phyloP scores from a whole-genome alignment of 2,888 invertebrate genomes.

The Dryadula phaetusa region DNA sequence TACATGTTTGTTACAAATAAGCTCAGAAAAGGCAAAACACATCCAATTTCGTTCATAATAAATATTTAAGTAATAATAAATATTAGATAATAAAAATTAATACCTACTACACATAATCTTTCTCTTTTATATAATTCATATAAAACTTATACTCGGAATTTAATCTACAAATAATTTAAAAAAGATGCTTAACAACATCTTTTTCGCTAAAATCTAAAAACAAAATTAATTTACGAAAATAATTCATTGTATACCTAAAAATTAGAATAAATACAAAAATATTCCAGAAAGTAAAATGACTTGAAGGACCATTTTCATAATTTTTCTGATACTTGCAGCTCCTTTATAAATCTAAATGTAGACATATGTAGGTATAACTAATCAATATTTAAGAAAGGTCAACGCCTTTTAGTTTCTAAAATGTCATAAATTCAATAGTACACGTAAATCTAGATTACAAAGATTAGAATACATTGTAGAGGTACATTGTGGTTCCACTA shows the following conservation, averaged over 20 bases:
- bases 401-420: conserved; percentile 7
- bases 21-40: conserved; percentile 27
- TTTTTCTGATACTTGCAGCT: not conserved
- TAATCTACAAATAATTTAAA: not conserved
- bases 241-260: not conserved
- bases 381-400: conserved; percentile 2
- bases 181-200: not conserved
- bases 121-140: not conserved
- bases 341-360: not conserved
- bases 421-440: conserved; percentile 5
- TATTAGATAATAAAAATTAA: not conserved
- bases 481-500: conserved; percentile 27
- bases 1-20: conserved; percentile 24
- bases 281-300: not conserved
- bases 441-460: conserved; percentile 21
- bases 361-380: not conserved
- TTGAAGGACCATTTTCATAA: not conserved
- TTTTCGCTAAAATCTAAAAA: not conserved
- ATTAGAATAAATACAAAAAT: not conserved
- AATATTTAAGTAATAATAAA: not conserved
- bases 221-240: not conserved
- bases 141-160: not conserved
- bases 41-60: conserved; percentile 4
- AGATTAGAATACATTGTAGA: conserved; percentile 27
- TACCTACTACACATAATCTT: not conserved